A percentile compares a stretch with the other conserved stretches of the same genome.
Conservation (phyloP, 2,113 vertebrate genomes). For the Ophthalmotilapia sp. region DNA sequence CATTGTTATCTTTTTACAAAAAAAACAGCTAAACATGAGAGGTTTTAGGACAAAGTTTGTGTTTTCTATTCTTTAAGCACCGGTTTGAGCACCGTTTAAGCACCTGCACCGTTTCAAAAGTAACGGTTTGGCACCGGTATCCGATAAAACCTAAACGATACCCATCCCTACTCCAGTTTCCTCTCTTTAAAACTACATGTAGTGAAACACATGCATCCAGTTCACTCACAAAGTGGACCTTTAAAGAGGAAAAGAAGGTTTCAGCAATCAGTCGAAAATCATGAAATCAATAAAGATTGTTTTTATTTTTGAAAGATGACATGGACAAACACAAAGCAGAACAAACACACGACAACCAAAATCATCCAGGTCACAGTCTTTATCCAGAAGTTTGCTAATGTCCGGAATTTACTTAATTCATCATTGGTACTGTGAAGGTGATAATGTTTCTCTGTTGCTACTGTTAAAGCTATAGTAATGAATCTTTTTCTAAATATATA, state of each 20-base stretch:
- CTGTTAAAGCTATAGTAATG: background rate
- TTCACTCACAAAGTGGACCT: background rate
- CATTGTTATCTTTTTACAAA: background rate
- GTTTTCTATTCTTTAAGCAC: background rate
- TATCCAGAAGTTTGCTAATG: background rate
- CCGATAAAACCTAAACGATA: background rate
- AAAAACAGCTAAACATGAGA: background rate
- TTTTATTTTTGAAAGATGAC: background rate
- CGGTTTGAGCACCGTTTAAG: background rate
- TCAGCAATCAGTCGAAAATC: background rate
- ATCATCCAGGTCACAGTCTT: background rate
- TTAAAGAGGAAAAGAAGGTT: background rate
- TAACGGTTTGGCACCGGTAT: background rate
- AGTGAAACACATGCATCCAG: background rate
- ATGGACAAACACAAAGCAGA: background rate
- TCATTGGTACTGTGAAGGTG: background rate
- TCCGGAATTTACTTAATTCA: background rate
- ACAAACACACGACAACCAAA: background rate
- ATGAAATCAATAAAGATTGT: background rate
- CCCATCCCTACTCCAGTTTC: background rate
- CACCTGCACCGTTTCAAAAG: fast-evolving
- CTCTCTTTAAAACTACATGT: background rate
- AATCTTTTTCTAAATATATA: background rate
- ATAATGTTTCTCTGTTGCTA: background rate
- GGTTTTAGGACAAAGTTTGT: background rate